These are phyloP conservation scores for Atlantisia rogersi DNA, from an alignment of 2,113 vertebrate species.

Conservation along the genomic window DNA sequence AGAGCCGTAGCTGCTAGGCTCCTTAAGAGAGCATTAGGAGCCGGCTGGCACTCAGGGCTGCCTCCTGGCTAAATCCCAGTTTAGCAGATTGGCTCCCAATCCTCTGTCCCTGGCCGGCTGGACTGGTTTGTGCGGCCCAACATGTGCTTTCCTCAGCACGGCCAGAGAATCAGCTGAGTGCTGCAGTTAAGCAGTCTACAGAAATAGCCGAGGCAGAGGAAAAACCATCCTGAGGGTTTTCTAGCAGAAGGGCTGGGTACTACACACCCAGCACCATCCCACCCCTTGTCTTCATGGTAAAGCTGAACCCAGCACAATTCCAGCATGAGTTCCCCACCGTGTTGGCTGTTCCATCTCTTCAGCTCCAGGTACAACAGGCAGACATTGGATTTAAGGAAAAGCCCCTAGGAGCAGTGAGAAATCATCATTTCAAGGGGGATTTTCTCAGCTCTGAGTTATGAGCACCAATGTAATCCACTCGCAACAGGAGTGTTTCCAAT, in stretches of 20 bases:
- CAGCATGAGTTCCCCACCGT: accelerated
- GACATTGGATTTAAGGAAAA: neutral
- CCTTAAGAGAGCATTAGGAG: slow-evolving; percentile 19
- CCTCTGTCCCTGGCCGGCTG: neutral
- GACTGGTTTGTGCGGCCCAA: neutral
- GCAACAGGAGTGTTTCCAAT: neutral
- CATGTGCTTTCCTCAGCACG: neutral
- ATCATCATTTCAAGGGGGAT: neutral
- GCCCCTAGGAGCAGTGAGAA: neutral
- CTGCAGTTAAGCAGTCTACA: neutral
- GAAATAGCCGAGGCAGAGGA: neutral
- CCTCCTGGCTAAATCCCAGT: slow-evolving; percentile 50
- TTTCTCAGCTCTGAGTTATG: neutral
- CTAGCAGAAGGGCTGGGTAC: neutral
- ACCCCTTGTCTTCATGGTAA: neutral
- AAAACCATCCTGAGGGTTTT: neutral
- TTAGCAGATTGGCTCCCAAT: slow-evolving; percentile 25
- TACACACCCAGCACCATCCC: neutral
- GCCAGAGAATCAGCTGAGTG: neutral
- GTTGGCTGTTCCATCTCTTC: neutral
- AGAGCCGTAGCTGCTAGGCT: neutral
- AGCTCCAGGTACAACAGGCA: neutral
- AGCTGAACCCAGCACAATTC: neutral
- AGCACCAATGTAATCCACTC: neutral
- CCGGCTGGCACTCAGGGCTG: neutral